These are phyloP conservation scores for Sphecodes monilicornis DNA, from an alignment of 2,888 invertebrate genomes.

Conservation along the genomic window DNA sequence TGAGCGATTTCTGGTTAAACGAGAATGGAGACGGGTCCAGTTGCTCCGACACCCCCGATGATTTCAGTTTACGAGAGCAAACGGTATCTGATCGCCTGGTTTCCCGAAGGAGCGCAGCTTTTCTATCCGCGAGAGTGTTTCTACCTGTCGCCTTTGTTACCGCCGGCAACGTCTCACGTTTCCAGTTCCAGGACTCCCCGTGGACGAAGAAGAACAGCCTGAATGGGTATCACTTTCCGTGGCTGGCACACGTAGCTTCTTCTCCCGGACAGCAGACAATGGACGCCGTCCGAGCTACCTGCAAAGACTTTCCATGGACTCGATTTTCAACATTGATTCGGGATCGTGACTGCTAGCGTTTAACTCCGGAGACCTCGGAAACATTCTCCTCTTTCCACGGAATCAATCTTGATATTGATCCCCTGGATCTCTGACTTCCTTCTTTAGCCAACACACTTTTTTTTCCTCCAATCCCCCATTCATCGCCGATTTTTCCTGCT, in stretches of 20 bases:
- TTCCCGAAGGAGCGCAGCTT: slow-evolving; percentile 63
- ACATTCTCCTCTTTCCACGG: background rate
- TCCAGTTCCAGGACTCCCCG: slow-evolving; percentile 76
- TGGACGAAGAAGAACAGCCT: slow-evolving; percentile 68
- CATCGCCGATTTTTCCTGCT: background rate
- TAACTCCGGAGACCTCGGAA: background rate
- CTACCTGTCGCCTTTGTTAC: slow-evolving; percentile 82
- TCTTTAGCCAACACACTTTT: background rate
- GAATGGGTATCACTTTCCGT: slow-evolving; percentile 80
- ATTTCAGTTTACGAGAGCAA: slow-evolving; percentile 3
- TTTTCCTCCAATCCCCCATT: background rate
- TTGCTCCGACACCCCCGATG: background rate
- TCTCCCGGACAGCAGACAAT: slow-evolving; percentile 61
- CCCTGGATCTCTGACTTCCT: slow-evolving; percentile 22
- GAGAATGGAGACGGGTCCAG: background rate
- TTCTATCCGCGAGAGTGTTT: slow-evolving; percentile 77
- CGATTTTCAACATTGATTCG: slow-evolving; percentile 69
- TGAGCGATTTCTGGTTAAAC: background rate
- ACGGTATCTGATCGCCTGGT: slow-evolving; percentile 56
- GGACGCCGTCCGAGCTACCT: slow-evolving; percentile 66
- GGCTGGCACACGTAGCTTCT: slow-evolving; percentile 71
- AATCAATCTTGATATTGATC: slow-evolving; percentile 32
- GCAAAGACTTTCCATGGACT: slow-evolving; percentile 77
- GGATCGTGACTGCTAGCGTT: slow-evolving; percentile 3
- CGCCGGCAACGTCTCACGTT: slow-evolving; percentile 77